Evolutionary conservation across 2,888 invertebrate species (phyloP).

Genomic region (Microplitis manilae): DNA sequence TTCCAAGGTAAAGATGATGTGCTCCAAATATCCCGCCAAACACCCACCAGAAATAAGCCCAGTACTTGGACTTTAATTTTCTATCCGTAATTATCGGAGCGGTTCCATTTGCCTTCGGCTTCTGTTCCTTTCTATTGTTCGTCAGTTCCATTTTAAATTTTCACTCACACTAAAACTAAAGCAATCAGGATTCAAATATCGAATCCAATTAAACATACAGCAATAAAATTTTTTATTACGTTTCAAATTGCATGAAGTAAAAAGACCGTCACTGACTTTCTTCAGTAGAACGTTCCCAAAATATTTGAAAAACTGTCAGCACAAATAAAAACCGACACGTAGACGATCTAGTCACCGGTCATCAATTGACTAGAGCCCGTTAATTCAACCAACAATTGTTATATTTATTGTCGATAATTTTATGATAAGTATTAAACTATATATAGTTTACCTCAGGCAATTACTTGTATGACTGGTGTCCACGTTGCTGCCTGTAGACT

Average conservation of each 20-base stretch:
- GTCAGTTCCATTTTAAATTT: conserved; percentile 1
- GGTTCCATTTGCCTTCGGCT: conserved; percentile 21
- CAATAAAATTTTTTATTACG: background rate
- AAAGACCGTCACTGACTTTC: too few species aligned
- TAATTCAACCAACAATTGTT: too few species aligned
- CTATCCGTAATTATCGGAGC: conserved; percentile 30
- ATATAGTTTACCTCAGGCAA: too few species aligned
- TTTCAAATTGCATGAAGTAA: too few species aligned
- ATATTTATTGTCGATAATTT: too few species aligned
- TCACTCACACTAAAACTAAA: background rate
- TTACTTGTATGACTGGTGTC: too few species aligned
- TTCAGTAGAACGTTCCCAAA: too few species aligned
- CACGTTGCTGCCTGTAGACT: too few species aligned
- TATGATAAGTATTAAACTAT: too few species aligned
- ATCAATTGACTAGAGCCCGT: too few species aligned
- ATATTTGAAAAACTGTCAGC: too few species aligned
- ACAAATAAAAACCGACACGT: background rate
- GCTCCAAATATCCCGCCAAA: conserved; percentile 90
- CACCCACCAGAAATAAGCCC: conserved; percentile 89
- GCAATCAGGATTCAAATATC: background rate
- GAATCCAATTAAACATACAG: background rate
- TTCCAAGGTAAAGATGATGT: conserved; percentile 91
- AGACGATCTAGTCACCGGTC: too few species aligned
- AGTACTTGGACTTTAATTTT: conserved; percentile 72
- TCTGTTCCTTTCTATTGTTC: conserved; percentile 5